Evolutionary conservation across 2,113 vertebrate species (phyloP).

Genomic region (Microcebus griseorufus): DNA sequence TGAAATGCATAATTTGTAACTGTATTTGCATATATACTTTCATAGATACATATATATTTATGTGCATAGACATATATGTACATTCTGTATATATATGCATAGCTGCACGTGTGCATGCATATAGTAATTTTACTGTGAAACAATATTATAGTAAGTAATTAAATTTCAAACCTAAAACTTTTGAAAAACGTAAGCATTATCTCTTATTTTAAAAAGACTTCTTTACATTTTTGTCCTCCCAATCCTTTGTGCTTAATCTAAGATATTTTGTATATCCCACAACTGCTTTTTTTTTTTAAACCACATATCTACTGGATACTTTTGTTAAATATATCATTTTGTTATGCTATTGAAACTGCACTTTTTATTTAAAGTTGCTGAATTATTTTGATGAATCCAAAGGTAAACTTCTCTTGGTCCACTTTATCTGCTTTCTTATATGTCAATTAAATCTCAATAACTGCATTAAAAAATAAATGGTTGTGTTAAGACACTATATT

Average conservation of each 20-base stretch:
- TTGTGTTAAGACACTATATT: neutral
- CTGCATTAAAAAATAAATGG: neutral
- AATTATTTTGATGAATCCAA: neutral
- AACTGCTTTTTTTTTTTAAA: neutral
- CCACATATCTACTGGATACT: neutral
- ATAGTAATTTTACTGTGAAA: neutral
- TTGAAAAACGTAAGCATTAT: neutral
- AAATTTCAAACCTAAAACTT: neutral
- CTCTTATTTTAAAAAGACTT: neutral
- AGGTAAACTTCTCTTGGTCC: neutral
- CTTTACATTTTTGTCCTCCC: neutral
- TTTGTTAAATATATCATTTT: neutral
- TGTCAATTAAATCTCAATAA: neutral
- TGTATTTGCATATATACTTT: neutral
- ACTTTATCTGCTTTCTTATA: neutral
- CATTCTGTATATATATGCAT: neutral
- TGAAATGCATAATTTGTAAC: neutral
- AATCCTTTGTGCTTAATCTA: neutral
- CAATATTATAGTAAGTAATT: neutral
- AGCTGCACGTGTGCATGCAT: neutral
- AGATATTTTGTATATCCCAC: neutral
- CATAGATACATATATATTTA: neutral
- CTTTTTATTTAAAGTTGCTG: neutral
- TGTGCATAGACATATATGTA: neutral
- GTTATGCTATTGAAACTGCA: neutral